These are phyloP conservation scores for Ascaphus truei DNA, from an alignment of 2,113 vertebrate species.

Conservation along the genomic window DNA sequence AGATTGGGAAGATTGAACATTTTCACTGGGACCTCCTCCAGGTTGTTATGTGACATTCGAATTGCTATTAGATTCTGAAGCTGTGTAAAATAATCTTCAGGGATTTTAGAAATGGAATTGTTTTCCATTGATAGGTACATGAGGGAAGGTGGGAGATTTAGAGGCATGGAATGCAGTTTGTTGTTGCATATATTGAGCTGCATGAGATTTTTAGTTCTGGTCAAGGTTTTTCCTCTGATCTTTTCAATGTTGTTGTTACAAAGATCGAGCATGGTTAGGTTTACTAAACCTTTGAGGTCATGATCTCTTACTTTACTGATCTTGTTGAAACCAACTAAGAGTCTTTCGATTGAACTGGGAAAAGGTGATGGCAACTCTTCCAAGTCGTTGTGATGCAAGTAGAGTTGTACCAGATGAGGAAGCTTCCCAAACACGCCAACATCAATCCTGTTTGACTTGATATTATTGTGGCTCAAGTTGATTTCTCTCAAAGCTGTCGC, in stretches of 20 bases:
- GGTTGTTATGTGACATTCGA: conserved; percentile 66
- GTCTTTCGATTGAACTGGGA: conserved; percentile 66
- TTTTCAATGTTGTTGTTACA: conserved; percentile 65
- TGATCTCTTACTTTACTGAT: conserved; percentile 58
- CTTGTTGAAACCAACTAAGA: conserved; percentile 67
- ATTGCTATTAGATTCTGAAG: conserved; percentile 65
- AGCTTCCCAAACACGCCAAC: conserved; percentile 61
- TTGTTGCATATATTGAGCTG: conserved; percentile 71
- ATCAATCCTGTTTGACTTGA: conserved; percentile 65
- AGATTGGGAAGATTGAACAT: conserved; percentile 70
- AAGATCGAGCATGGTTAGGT: conserved; percentile 71
- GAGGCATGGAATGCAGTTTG: conserved; percentile 65
- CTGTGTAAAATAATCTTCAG: conserved; percentile 66
- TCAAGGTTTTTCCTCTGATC: conserved; percentile 56
- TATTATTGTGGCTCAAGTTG: conserved; percentile 72
- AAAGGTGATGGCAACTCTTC: conserved; percentile 69
- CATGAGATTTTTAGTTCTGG: conserved; percentile 64
- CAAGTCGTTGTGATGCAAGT: conserved; percentile 68
- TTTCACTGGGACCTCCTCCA: conserved; percentile 57
- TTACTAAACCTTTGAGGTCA: conserved; percentile 53
- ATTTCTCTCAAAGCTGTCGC: conserved; percentile 69
- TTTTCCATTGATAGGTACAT: conserved; percentile 75
- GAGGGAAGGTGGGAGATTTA: conserved; percentile 63
- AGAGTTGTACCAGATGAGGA: conserved; percentile 61
- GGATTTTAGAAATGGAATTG: conserved; percentile 70